Base-by-base conservation (phyloP, 2,113 vertebrate species). In the Rostratula benghalensis region DNA sequence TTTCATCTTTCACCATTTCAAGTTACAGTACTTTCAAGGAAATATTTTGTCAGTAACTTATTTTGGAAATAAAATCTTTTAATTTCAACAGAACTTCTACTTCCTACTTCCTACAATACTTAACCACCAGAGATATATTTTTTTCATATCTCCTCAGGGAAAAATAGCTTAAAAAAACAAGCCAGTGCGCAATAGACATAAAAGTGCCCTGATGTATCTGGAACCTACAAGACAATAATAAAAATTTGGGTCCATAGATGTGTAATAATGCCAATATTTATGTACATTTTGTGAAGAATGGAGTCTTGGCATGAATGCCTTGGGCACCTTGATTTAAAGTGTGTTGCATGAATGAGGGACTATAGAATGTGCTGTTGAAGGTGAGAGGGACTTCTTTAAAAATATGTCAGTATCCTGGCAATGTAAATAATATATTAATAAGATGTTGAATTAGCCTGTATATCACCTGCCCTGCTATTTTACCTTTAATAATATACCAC, bases 241-340 rank as follows among this genome's bases (percentile, higher is more conserved):
- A 11, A 46, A 45, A 57, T 51, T 39, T n/a, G 22, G 6, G 14
- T 27, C 41, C 7, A 18, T 56, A 43, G 12, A 21, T 51, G 13
- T 25, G 8, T 33, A 37, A 56, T n/a, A 84, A 48, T 51, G 7
- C 1, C 2, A 41, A 13, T 37, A 60, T 30, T 69, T 41, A 14
- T 28, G 5, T 4, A 4, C 24, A 16, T 22, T 70, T 41, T 37
- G 4, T 27, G 45, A 16, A 77, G 41, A 68, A 61, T 20, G 4
- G 10, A 70, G 2, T 60, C 15, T 39, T 74, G 30, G 6, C 37
- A 22, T 25, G 7, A 17, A 22, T 81, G 6, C 22, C 13, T 61
- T 2, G 1, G 4, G 10, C 1, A 67, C 0, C 20, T 30, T 4
- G 5, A 46, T 67, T 71, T 86, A 39, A 54, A 54, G 16, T 25